phyloP scores from a whole-genome alignment of 2,113 vertebrate genomes.

The Amia ocellicauda region DNA sequence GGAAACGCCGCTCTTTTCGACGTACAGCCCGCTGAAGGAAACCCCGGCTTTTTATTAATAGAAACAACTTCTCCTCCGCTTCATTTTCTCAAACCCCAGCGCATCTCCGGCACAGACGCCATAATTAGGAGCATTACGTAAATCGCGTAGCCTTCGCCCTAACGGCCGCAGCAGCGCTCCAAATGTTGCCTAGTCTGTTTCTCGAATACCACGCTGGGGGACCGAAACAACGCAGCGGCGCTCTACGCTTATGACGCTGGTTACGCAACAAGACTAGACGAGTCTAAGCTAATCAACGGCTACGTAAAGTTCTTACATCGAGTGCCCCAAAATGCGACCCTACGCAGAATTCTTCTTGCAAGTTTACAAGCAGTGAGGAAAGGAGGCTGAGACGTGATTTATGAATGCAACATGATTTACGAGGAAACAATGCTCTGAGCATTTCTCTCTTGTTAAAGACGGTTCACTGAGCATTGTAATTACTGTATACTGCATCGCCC shows the following conservation, averaged over 20 bases:
- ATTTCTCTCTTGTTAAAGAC: too few relatives aligned
- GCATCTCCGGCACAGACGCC: constrained; percentile 68
- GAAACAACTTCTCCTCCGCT: constrained; percentile 72
- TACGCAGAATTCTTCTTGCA: neutral
- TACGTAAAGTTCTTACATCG: constrained; percentile 1
- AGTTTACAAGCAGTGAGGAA: neutral
- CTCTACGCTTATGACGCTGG: constrained; percentile 9
- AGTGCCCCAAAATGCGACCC: neutral
- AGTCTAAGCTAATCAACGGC: neutral
- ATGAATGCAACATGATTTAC: too few relatives aligned
- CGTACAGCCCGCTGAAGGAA: constrained; percentile 61
- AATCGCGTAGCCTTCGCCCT: constrained; percentile 8
- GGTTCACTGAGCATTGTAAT: too few relatives aligned
- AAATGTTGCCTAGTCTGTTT: neutral
- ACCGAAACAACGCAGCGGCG: neutral
- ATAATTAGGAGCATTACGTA: constrained; percentile 65
- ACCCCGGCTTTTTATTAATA: constrained; percentile 59
- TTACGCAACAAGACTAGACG: constrained; percentile 13
- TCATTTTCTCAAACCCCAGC: constrained; percentile 70
- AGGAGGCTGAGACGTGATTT: neutral
- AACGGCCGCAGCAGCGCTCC: neutral
- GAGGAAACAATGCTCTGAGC: too few relatives aligned
- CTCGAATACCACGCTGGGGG: constrained; percentile 1
- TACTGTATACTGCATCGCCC: too few relatives aligned
- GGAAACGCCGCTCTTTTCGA: constrained; percentile 37